phyloP scores from a whole-genome alignment of 2,797 vertebrate genomes.

The Clarias platycephalus region DNA sequence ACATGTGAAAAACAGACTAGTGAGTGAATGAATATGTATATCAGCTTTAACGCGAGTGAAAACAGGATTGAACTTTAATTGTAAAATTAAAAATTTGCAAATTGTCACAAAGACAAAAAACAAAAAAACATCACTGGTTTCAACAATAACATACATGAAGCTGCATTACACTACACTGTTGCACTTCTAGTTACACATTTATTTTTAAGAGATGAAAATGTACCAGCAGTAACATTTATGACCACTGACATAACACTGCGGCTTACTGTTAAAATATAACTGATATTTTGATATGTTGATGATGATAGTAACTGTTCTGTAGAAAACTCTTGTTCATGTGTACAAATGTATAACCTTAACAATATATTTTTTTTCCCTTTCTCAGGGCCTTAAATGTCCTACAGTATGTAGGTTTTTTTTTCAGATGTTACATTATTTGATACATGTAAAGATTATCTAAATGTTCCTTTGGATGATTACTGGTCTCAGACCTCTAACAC shows the following conservation, averaged over 20 bases:
- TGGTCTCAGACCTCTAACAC: not conserved
- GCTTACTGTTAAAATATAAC: not conserved
- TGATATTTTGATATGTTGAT: not conserved
- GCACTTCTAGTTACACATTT: not conserved
- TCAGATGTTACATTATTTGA: not conserved
- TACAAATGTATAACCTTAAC: not conserved
- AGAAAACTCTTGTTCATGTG: not conserved
- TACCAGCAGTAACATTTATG: not conserved
- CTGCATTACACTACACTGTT: not conserved
- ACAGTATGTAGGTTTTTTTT: too few species aligned
- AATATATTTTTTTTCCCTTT: not conserved
- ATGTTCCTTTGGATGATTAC: not conserved
- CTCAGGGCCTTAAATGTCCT: not conserved
- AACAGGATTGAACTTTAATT: not conserved
- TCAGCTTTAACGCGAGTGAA: not conserved
- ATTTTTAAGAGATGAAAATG: not conserved
- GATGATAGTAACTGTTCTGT: not conserved
- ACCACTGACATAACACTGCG: not conserved
- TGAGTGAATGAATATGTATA: not conserved
- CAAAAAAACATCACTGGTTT: not conserved
- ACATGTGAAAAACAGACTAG: not conserved
- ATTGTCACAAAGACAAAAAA: too few species aligned
- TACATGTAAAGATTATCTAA: not conserved
- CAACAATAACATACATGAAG: not conserved
- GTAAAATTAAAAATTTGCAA: too few species aligned